A percentile compares a stretch with the other conserved stretches of the same genome.
Evolutionary conservation across 1,140 invertebrate species (phyloP).

Genomic region (Gonioctena quinquepunctata): DNA sequence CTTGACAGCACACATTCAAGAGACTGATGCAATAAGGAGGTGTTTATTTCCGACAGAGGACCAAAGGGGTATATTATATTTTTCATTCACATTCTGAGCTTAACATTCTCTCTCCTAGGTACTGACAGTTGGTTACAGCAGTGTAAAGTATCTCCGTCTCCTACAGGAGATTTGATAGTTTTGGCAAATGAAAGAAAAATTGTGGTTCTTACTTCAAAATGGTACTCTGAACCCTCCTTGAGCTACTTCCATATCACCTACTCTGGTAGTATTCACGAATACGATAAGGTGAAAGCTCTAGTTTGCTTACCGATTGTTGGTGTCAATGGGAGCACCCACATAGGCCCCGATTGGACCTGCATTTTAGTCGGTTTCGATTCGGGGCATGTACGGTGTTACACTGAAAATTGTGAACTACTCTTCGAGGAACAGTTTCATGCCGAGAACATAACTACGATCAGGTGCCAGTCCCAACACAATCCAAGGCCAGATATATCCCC

Average conservation of each 20-base stretch:
- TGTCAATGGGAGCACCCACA: slow-evolving; percentile 55
- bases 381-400: slow-evolving; percentile 87
- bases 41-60: slow-evolving; percentile 62
- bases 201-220: slow-evolving; percentile 69
- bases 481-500: slow-evolving; percentile 62
- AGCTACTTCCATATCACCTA: slow-evolving; percentile 59
- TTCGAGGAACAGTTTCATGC: slow-evolving; percentile 85
- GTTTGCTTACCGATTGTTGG: slow-evolving; percentile 60
- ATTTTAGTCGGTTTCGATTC: slow-evolving; percentile 84
- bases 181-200: slow-evolving; percentile 69
- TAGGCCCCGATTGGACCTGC: slow-evolving; percentile 91
- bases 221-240: slow-evolving; percentile 58
- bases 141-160: slow-evolving; percentile 72
- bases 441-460: slow-evolving; percentile 77
- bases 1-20: slow-evolving; percentile 66
- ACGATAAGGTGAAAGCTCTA: slow-evolving; percentile 57
- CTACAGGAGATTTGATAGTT: slow-evolving; percentile 72
- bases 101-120: slow-evolving; percentile 54
- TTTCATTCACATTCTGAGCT: slow-evolving; percentile 6
- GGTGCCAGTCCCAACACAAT: slow-evolving; percentile 77
- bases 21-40: slow-evolving; percentile 64
- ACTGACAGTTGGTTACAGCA: slow-evolving; percentile 71
- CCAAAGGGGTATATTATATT: slow-evolving; percentile 49
- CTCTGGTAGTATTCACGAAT: slow-evolving; percentile 62
- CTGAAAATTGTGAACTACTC: slow-evolving; percentile 81